Base-by-base conservation (phyloP, 2,888 invertebrate genomes). In the Caradrina clavipalpis region DNA sequence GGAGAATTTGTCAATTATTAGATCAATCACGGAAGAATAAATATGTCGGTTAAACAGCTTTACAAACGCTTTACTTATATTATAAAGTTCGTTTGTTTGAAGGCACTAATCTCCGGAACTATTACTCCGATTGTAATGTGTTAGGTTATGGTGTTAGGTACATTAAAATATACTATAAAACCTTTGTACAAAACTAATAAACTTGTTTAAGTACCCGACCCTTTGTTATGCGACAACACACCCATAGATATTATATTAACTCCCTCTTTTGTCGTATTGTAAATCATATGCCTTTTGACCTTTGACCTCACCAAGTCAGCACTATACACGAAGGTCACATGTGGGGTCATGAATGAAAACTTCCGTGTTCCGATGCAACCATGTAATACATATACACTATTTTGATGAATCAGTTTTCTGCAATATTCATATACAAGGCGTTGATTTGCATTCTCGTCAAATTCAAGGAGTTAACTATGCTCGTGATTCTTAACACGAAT, bases 341-440 rank as follows among this genome's bases (percentile, higher is more conserved):
- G 15, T 2, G 42, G n/a, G 64, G 60, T 71, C 57, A 21, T 8
- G n/a, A 49, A 26, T 45, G 39, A 31, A 35, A 50, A 47, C 39
- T 72, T 72, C 78, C 78, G 61, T 42, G 50, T 55, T 54, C 7
- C 8, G 11, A 31, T 58, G 26, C 10, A 50, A 49, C 21, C 11
- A 57, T 26, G 58, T 47, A 58, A 50, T 15, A 21, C 19, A 19
- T n/a, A 55, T 11, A 19, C 17, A 31, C 0, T 7, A 15, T 45
- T 19, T 57, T 53, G 7, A 19, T 45, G 22, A 5, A 15, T 45
- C 1, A 4, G 21, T 45, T 21, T 26, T 26, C 22, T 53, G 15
- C 8, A 53, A 35, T 13, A 22, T 35, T 35, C 8, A 35, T 7
- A 35, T 35, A 8, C n/a, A n/a, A n/a, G n/a, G n/a, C n/a, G n/a